Percentiles rank a stretch among this genome's conserved stretches.
phyloP scores from a whole-genome alignment of 2,888 invertebrate genomes.

The Calameuta pallipes region DNA sequence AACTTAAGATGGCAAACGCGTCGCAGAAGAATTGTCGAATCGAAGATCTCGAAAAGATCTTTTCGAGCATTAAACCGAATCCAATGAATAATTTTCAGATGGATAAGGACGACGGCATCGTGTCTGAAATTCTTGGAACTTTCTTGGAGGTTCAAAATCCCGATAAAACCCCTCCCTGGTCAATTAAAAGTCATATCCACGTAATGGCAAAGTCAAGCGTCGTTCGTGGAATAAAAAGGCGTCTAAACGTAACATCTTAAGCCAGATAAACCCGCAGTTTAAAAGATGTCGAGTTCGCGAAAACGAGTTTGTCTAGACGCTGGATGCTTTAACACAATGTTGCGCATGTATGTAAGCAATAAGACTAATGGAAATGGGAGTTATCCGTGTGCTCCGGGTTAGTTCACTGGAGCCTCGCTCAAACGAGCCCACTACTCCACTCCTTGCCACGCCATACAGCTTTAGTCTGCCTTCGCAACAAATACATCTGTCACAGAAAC shows the following conservation, averaged over 20 bases:
- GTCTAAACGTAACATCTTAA: conserved; percentile 11
- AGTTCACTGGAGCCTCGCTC: background rate
- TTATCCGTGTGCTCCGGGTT: background rate
- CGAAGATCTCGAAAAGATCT: background rate
- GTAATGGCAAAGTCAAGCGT: background rate
- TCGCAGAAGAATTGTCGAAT: background rate
- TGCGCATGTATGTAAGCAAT: conserved; percentile 11
- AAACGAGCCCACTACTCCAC: background rate
- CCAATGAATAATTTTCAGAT: background rate
- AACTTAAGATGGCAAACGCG: background rate
- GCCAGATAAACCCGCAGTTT: conserved; percentile 19
- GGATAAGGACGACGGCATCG: background rate
- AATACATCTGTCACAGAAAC: background rate
- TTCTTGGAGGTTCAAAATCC: background rate
- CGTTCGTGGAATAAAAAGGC: background rate
- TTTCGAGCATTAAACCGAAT: background rate
- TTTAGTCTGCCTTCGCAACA: background rate
- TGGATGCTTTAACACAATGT: background rate
- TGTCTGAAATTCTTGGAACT: background rate
- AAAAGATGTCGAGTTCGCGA: conserved; percentile 10
- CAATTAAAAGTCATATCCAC: background rate
- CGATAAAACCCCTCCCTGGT: background rate
- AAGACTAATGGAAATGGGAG: conserved; percentile 26
- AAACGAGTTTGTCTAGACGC: conserved; percentile 14
- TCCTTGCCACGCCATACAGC: background rate